Evolutionary conservation across 92 coral and sea anemone species (phyloP).

Genomic region (Porites cylindrica): DNA sequence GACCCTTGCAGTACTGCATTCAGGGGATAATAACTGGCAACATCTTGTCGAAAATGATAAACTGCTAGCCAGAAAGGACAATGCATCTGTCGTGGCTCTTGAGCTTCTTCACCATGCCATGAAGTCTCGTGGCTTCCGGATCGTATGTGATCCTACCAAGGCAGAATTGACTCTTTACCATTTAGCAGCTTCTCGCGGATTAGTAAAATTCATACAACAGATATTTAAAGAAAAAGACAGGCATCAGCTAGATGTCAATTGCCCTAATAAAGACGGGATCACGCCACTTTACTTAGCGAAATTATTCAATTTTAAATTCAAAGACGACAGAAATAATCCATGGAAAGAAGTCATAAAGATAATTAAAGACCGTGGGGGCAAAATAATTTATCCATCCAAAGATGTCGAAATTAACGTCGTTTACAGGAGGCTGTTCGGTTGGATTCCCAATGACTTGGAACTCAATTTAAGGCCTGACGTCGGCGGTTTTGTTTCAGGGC

Average conservation of each 20-base stretch:
- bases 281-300: constrained; percentile 82
- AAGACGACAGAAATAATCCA: background rate
- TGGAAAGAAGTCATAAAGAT: background rate
- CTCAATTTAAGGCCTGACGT: constrained; percentile 15
- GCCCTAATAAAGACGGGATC: constrained; percentile 70
- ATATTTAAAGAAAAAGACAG: constrained; percentile 32
- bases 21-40: constrained; percentile 2
- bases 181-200: constrained; percentile 82
- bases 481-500: background rate
- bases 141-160: constrained; percentile 38
- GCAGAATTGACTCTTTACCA: constrained; percentile 65
- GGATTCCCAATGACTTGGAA: constrained; percentile 10
- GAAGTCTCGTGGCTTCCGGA: background rate
- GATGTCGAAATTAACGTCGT: constrained; percentile 1
- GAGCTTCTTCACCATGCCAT: constrained; percentile 39
- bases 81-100: background rate
- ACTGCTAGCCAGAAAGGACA: background rate
- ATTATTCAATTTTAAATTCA: background rate
- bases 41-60: background rate
- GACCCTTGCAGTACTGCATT: constrained; percentile 13
- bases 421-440: constrained; percentile 15
- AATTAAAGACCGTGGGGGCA: constrained; percentile 25
- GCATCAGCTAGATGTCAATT: constrained; percentile 55
- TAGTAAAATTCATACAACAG: constrained; percentile 45
- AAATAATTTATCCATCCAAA: constrained; percentile 8